phyloP scores from a whole-genome alignment of 2,113 vertebrate species.

The Hyaena hyaena region DNA sequence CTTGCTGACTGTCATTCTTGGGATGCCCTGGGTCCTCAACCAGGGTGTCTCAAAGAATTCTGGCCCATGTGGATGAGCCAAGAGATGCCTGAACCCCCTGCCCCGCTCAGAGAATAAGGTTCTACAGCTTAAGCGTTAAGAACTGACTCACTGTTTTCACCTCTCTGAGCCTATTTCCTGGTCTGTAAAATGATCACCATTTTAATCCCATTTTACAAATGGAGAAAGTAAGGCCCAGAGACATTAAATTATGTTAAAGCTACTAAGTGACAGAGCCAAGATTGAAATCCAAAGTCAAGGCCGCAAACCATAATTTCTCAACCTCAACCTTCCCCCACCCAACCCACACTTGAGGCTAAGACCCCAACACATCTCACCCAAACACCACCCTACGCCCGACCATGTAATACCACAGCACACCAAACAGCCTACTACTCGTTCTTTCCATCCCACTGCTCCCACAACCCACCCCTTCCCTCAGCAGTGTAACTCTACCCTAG shows the following conservation, averaged over 20 bases:
- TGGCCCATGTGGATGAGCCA: not conserved
- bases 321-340: not conserved
- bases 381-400: not conserved
- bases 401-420: fast-evolving
- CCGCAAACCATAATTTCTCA: not conserved
- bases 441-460: not conserved
- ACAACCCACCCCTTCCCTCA: not conserved
- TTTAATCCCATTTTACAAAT: not conserved
- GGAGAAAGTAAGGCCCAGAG: constrained; percentile 17
- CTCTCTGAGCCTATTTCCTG: not conserved
- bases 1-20: not conserved
- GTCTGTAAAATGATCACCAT: not conserved
- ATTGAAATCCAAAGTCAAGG: not conserved
- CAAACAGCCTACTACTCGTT: not conserved
- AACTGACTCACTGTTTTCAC: not conserved
- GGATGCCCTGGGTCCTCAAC: not conserved
- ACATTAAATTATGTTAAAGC: not conserved
- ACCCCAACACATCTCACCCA: not conserved
- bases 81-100: not conserved
- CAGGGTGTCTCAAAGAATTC: not conserved
- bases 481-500: not conserved
- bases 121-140: not conserved
- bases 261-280: not conserved
- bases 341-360: not conserved
- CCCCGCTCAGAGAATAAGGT: not conserved